Percentiles rank a stretch among this genome's conserved stretches.
These are phyloP conservation scores for Hypomecis atomaria DNA, from an alignment of 2,888 invertebrate species.

Conservation along the genomic window DNA sequence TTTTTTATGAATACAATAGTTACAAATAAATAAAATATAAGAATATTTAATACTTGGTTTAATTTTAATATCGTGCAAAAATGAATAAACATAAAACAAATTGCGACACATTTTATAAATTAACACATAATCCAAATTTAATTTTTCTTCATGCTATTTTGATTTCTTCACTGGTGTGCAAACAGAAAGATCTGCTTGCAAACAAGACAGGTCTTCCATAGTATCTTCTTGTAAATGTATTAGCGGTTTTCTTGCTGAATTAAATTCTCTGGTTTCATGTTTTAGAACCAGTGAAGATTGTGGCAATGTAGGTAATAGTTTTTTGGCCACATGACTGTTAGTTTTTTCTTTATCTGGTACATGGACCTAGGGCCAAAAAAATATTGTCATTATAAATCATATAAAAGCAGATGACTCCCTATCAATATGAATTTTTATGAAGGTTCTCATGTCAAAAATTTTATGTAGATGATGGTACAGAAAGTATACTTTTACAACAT, in stretches of 20 bases:
- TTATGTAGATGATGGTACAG: too few species aligned
- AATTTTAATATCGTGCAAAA: background rate
- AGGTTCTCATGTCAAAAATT: too few species aligned
- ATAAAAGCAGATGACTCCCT: constrained; percentile 1
- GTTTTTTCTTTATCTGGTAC: constrained; percentile 62
- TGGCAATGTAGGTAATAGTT: constrained; percentile 56
- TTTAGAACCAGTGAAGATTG: constrained; percentile 62
- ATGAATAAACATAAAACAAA: too few species aligned
- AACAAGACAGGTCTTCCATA: constrained; percentile 62
- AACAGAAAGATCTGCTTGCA: constrained; percentile 71
- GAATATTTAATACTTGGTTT: constrained; percentile 8
- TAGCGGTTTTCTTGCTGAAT: constrained; percentile 49
- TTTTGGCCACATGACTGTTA: constrained; percentile 60
- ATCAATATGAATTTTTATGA: too few species aligned
- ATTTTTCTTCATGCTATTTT: background rate
- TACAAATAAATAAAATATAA: constrained; percentile 12
- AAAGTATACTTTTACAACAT: too few species aligned
- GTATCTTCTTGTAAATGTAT: constrained; percentile 59
- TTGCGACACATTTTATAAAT: too few species aligned
- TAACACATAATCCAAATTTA: too few species aligned
- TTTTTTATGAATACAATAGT: constrained; percentile 32
- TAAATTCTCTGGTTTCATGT: constrained; percentile 62
- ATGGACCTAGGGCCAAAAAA: constrained; percentile 56
- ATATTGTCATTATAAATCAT: background rate
- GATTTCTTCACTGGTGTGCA: constrained; percentile 52